These are phyloP conservation scores for Crenichthys baileyi DNA, from an alignment of 2,797 vertebrate species.

Conservation along the genomic window DNA sequence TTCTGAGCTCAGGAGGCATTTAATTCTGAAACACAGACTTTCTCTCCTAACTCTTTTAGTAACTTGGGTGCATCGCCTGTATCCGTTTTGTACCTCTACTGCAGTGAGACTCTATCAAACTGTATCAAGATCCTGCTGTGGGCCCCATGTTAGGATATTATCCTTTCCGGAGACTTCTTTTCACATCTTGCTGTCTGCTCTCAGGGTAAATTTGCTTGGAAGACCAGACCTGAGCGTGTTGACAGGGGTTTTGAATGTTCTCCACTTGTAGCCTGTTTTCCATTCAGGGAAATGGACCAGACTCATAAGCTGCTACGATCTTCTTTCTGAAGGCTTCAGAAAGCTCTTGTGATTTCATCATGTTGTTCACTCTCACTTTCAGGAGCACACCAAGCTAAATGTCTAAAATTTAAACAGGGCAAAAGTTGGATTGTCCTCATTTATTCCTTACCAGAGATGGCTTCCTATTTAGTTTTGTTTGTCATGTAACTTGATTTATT, in stretches of 20 bases:
- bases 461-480: not conserved
- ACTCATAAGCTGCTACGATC: no score
- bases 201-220: not conserved
- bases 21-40: not conserved
- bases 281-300: no score
- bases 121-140: not conserved
- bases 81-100: not conserved
- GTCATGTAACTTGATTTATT: not conserved
- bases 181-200: not conserved
- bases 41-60: not conserved
- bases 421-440: not conserved
- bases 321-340: no score
- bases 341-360: no score
- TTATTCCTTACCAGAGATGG: not conserved
- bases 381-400: not conserved
- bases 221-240: not conserved
- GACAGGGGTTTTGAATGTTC: no score
- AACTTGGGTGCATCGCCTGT: not conserved
- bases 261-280: no score
- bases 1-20: not conserved
- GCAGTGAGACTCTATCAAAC: not conserved
- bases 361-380: no score
- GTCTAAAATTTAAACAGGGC: not conserved
- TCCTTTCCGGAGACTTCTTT: not conserved
- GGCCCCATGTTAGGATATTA: not conserved